A percentile compares a stretch with the other conserved stretches of the same genome.
phyloP scores from a whole-genome alignment of 2,888 invertebrate genomes.

The Mythimna lalbum region DNA sequence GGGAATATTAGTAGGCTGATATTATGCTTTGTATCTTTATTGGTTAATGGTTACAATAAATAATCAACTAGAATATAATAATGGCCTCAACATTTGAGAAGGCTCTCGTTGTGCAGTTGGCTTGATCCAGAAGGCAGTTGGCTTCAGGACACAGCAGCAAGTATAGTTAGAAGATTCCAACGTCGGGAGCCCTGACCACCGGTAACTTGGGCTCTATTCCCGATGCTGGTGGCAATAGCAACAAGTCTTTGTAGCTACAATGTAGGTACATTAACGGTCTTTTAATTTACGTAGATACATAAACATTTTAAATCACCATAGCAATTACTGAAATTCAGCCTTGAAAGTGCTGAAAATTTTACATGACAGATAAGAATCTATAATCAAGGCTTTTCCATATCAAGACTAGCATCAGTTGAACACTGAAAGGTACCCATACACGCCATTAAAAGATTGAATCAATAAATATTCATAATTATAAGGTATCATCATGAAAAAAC shows the following conservation, averaged over 20 bases:
- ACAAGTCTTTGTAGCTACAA: background rate
- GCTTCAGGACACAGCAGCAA: no score
- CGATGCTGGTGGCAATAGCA: no score
- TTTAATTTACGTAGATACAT: background rate
- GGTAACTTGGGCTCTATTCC: no score
- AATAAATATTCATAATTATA: background rate
- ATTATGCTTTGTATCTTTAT: background rate
- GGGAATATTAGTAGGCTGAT: no score
- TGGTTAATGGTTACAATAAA: background rate
- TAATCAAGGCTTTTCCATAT: conserved; percentile 3
- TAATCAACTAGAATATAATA: no score
- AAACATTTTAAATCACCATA: background rate
- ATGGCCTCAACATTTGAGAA: no score
- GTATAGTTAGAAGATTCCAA: no score
- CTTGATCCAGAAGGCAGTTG: no score
- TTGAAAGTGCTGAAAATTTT: conserved; percentile 13
- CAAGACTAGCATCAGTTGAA: conserved; percentile 13
- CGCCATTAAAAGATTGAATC: conserved; percentile 6
- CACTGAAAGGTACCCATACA: background rate
- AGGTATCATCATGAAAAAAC: conserved; percentile 7
- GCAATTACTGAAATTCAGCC: conserved; percentile 2
- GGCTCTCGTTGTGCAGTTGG: no score
- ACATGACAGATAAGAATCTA: conserved; percentile 13
- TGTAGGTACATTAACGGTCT: background rate
- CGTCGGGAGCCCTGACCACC: no score